phyloP scores from a whole-genome alignment of 1,140 invertebrate genomes.

The Penaeus vannamei region DNA sequence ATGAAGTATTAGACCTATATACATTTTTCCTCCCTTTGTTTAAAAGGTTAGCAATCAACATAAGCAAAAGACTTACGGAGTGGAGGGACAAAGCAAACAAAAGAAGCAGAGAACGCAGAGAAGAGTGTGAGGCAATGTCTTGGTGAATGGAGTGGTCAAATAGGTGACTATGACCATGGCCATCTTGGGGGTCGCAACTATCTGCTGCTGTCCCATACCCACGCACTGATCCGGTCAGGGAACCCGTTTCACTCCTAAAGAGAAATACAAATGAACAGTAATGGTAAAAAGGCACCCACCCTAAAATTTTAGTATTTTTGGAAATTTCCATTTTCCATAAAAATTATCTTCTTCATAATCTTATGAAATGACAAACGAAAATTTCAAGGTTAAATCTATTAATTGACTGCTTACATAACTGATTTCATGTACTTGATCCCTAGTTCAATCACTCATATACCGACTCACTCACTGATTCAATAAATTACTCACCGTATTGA shows the following conservation, averaged over 20 bases:
- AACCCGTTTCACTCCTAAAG: constrained; percentile 50
- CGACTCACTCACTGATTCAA: background rate
- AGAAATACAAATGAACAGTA: background rate
- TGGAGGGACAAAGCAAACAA: constrained; percentile 75
- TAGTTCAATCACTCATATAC: background rate
- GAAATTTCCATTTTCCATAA: background rate
- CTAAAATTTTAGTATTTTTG: background rate
- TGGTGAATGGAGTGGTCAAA: constrained; percentile 61
- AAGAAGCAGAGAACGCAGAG: constrained; percentile 73
- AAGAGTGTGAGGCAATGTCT: constrained; percentile 70
- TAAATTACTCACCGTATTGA: constrained; percentile 43
- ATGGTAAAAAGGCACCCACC: too few species aligned
- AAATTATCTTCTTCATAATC: background rate
- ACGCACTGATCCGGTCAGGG: constrained; percentile 23
- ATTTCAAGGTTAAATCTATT: background rate
- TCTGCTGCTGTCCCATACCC: constrained; percentile 47
- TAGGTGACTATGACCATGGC: constrained; percentile 52
- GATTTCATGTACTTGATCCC: background rate
- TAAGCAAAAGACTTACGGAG: constrained; percentile 70
- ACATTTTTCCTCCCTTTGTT: background rate
- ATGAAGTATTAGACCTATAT: too few species aligned
- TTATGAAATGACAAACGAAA: background rate
- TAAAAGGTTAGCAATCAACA: background rate
- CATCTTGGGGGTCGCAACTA: constrained; percentile 37
- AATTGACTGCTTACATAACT: background rate